Evolutionary conservation across 2,888 invertebrate genomes (phyloP).

Genomic region (Anarsia innoxiella): DNA sequence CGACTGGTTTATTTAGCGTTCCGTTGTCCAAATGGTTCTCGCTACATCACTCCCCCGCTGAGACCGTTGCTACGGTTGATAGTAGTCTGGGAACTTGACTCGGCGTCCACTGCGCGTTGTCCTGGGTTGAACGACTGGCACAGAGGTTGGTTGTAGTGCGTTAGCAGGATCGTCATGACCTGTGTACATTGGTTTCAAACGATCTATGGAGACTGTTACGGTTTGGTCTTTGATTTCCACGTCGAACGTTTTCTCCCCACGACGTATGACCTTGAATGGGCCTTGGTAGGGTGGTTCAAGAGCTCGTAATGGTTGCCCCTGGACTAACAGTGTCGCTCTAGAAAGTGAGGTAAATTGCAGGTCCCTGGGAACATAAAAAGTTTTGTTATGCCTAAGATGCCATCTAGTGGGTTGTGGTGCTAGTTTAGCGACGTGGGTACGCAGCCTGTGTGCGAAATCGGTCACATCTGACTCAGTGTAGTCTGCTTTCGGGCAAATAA

Average conservation of each 20-base stretch:
- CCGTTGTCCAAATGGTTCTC: too few relatives aligned
- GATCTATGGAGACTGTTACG: conserved; percentile 6
- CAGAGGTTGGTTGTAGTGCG: neutral
- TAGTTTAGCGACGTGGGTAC: conserved; percentile 7
- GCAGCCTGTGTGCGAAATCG: conserved; percentile 8
- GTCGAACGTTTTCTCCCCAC: conserved; percentile 3
- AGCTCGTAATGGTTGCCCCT: conserved; percentile 5
- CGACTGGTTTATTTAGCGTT: too few relatives aligned
- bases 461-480: conserved; percentile 2
- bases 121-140: neutral
- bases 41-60: neutral
- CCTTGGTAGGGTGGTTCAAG: conserved; percentile 10
- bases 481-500: conserved; percentile 12
- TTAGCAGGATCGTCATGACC: neutral
- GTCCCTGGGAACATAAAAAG: conserved; percentile 11
- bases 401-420: conserved; percentile 11
- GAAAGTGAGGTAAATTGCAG: too few relatives aligned
- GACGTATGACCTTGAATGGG: conserved; percentile 7
- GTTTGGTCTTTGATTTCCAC: conserved; percentile 4
- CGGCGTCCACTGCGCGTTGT: conserved; percentile 1
- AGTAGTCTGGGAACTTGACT: neutral
- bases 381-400: conserved; percentile 7
- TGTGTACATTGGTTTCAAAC: conserved; percentile 5
- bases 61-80: conserved; percentile 8
- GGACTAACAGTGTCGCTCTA: conserved; percentile 7